phyloP scores from a whole-genome alignment of 2,113 vertebrate genomes.

The Mixornis gularis region DNA sequence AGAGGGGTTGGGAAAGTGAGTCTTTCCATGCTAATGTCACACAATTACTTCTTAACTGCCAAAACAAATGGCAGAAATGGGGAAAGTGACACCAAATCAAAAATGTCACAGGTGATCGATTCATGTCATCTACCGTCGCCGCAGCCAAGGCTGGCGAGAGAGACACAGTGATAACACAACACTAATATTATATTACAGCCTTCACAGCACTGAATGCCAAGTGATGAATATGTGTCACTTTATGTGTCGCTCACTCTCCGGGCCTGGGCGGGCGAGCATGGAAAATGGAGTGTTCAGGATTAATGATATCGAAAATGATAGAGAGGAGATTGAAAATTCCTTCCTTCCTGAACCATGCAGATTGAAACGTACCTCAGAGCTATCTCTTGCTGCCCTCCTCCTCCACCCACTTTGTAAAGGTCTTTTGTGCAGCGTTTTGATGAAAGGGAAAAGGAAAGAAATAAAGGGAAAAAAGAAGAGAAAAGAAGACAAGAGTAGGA shows the following conservation, averaged over 20 bases:
- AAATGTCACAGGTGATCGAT: slow-evolving; percentile 99
- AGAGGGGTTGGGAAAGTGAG: slow-evolving; percentile 70
- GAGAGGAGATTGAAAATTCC: slow-evolving; percentile 98
- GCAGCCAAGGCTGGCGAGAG: slow-evolving; percentile 65
- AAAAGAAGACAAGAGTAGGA: fast-evolving
- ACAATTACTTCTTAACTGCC: slow-evolving; percentile 99
- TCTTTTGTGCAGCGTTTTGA: not conserved
- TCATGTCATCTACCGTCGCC: slow-evolving; percentile 88
- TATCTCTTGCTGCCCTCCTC: slow-evolving; percentile 69
- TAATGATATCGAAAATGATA: slow-evolving; percentile 99
- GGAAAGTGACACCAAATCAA: slow-evolving; percentile 98
- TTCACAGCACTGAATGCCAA: slow-evolving; percentile 73
- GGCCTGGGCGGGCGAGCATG: slow-evolving; percentile 93
- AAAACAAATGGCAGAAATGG: slow-evolving; percentile 97
- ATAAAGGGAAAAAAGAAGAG: fast-evolving
- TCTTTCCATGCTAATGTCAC: slow-evolving; percentile 90
- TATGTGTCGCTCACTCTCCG: slow-evolving; percentile 78
- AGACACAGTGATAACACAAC: slow-evolving; percentile 85
- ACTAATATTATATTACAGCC: slow-evolving; percentile 92
- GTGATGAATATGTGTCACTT: slow-evolving; percentile 90
- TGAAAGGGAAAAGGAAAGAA: not conserved
- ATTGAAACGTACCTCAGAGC: slow-evolving; percentile 86
- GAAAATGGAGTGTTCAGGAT: slow-evolving; percentile 93
- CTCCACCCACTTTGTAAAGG: slow-evolving; percentile 27
- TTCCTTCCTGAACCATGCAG: slow-evolving; percentile 91